Evolutionary conservation across 1,140 invertebrate genomes (phyloP), one percentile per base, ranked within the genome.

Genomic region (Carcinoscorpius rotundicauda): DNA sequence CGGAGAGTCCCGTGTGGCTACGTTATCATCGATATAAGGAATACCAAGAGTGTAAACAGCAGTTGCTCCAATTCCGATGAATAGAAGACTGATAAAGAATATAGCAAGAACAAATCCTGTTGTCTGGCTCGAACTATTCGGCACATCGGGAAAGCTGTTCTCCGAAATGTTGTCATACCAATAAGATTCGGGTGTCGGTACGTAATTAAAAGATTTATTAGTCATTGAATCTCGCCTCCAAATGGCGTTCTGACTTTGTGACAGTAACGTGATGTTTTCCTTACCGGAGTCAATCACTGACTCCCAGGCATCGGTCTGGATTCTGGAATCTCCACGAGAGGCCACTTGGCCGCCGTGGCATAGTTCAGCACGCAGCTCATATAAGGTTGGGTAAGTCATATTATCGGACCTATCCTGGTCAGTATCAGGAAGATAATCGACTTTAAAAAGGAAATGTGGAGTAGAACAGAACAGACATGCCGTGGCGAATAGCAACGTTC

Each of bases 1-100:
- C n/a, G 92, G 91, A 60, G 90, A 93, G 75, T 94, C 90, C 74
- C 87, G 84, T 76, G 86, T 91, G 67, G 89, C 88, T 51, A 94
- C 91, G 78, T 94, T 95, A 77, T 95, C 92, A 71, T 94, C 92
- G 60, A 95, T 91, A 73, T 93, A 95, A 2, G 92, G 91, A 72
- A 95, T 94, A 4, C 91, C 91, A 10, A 94, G 79, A 3, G 89
- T 93, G 67, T 89, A 88, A 11, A 93, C 89, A 3, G 91, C 89
- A 1, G 92, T 95, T 78, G 93, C 90, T 2, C 91, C 91, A 75
- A 95, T 87, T 51, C 92, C 92, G 11, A 94, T 89, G 53, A 89
- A 87, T 50, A 95, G 79, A 61, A 94, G 78, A 65, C 88, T 90
- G 58, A 88, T 81, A 75, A 93, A 93, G 4, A 71, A 61, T 3